Evolutionary conservation across 2,797 vertebrate species (phyloP).

Genomic region (Muscicapa comitata): DNA sequence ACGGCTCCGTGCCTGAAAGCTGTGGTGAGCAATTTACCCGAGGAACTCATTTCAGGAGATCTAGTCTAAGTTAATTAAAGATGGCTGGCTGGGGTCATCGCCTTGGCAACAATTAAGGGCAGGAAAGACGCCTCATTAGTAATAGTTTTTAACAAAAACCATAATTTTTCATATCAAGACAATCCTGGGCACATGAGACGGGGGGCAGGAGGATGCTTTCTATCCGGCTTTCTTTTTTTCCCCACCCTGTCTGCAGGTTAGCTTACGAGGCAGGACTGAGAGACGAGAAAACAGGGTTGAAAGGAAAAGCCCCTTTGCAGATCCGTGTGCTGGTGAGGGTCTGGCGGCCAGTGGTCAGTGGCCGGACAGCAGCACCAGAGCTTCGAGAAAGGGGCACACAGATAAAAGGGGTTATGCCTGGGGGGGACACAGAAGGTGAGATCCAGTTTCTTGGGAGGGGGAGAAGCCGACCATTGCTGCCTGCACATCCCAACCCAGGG

Average conservation of each 20-base stretch:
- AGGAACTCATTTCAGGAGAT: constrained; percentile 76
- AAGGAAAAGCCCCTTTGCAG: neutral
- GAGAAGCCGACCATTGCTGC: neutral
- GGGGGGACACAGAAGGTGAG: neutral
- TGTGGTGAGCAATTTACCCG: constrained; percentile 71
- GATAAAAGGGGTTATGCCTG: neutral
- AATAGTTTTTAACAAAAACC: constrained; percentile 68
- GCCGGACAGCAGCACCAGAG: fast-evolving
- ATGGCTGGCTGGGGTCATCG: constrained; percentile 80
- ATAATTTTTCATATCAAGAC: constrained; percentile 66
- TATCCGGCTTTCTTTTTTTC: neutral
- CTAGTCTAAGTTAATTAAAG: constrained; percentile 81
- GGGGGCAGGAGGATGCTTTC: neutral
- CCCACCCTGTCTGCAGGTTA: neutral
- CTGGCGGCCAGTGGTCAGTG: neutral
- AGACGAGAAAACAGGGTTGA: neutral
- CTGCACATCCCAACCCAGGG: fast-evolving
- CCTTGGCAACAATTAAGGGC: constrained; percentile 83
- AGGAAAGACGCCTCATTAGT: constrained; percentile 74
- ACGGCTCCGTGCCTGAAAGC: constrained; percentile 67
- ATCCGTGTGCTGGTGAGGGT: neutral
- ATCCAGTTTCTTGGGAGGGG: neutral
- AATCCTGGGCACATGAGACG: neutral
- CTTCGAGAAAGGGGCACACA: fast-evolving
- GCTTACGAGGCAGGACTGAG: neutral